Conservation (phyloP, 1,140 invertebrate genomes). For the Hylaeus anthracinus region DNA sequence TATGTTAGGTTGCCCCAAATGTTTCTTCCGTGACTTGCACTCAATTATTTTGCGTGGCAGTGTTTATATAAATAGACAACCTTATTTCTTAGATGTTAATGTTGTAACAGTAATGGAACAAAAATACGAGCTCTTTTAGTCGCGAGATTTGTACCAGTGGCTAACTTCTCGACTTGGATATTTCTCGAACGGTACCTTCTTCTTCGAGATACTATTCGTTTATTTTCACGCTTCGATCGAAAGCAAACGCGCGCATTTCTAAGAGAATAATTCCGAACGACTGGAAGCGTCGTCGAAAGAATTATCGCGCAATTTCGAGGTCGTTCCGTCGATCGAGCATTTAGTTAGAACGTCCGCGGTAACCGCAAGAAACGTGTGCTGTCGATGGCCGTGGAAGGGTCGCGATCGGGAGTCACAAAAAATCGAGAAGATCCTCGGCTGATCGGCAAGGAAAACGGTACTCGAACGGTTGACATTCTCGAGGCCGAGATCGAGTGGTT, state of each 20-base stretch:
- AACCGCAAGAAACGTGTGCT: conserved; percentile 16
- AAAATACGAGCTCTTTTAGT: no score
- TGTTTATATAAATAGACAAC: no score
- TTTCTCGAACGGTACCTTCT: conserved; percentile 41
- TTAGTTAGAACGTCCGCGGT: neutral
- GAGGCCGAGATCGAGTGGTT: conserved; percentile 63
- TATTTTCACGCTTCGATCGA: neutral
- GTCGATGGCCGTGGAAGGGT: conserved; percentile 22
- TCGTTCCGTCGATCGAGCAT: neutral
- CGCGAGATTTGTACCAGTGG: no score
- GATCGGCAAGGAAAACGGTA: conserved; percentile 69
- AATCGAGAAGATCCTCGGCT: conserved; percentile 50
- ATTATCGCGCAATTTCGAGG: no score
- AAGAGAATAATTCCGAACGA: no score
- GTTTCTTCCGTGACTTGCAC: no score
- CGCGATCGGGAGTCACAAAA: conserved; percentile 35
- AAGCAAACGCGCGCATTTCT: neutral
- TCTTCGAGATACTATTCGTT: neutral
- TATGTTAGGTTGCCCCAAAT: no score
- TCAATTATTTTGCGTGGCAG: no score
- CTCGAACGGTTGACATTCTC: conserved; percentile 72
- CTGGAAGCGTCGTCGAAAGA: no score
- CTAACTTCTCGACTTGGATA: neutral
- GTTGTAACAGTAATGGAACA: no score
- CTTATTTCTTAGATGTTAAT: no score